Conservation (phyloP, 2,888 invertebrate species). For the Eucera pruinosa region DNA sequence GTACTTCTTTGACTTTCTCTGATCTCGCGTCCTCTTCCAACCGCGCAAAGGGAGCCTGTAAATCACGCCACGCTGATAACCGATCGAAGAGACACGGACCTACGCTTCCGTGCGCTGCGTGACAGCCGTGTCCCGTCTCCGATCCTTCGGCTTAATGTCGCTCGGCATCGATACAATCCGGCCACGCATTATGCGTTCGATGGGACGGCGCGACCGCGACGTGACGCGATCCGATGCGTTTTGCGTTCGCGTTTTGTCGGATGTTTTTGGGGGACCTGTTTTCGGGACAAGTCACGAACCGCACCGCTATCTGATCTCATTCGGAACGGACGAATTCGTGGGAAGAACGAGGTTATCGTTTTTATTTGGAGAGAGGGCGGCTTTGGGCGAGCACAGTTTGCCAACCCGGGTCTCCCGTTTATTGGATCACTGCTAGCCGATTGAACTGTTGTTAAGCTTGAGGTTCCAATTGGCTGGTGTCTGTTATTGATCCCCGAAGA, state of each 20-base stretch:
- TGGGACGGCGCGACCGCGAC: too few species aligned
- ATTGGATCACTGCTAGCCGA: slow-evolving; percentile 38
- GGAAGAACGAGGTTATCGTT: slow-evolving; percentile 21
- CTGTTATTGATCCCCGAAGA: slow-evolving; percentile 16
- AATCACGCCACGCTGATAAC: slow-evolving; percentile 63
- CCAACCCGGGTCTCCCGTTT: slow-evolving; percentile 8
- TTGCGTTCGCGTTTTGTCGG: not conserved
- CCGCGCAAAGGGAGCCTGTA: slow-evolving; percentile 55
- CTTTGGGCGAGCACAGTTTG: not conserved
- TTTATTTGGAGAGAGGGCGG: slow-evolving; percentile 20
- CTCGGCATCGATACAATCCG: slow-evolving; percentile 41
- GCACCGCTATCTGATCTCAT: slow-evolving; percentile 6
- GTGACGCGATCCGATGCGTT: too few species aligned
- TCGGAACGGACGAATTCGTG: slow-evolving; percentile 4
- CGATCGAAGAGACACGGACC: slow-evolving; percentile 45
- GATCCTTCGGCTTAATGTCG: slow-evolving; percentile 51
- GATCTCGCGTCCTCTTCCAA: slow-evolving; percentile 35
- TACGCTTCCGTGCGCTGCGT: slow-evolving; percentile 52
- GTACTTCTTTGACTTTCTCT: slow-evolving; percentile 65
- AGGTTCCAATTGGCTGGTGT: slow-evolving; percentile 25
- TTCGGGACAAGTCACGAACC: not conserved
- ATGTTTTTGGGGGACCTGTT: slow-evolving; percentile 9
- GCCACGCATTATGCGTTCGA: slow-evolving; percentile 39
- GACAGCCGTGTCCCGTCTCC: slow-evolving; percentile 48
- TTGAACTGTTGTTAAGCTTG: slow-evolving; percentile 29